Evolutionary conservation across 2,113 vertebrate species (phyloP).

Genomic region (Sialia sialis): DNA sequence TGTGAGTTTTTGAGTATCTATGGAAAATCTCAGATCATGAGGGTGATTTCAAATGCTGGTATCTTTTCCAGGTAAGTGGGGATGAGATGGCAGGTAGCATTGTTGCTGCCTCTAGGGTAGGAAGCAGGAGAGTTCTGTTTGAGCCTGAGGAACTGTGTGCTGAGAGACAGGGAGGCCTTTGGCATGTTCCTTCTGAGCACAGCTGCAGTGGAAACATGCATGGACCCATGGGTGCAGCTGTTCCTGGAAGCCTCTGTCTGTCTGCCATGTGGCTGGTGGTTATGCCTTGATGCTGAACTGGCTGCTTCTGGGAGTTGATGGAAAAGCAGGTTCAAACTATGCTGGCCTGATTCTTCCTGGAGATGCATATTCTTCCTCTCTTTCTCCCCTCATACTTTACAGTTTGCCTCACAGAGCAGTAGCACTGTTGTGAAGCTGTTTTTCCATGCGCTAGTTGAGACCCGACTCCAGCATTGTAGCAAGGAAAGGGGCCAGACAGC

Average conservation of each 20-base stretch:
- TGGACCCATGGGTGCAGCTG: neutral
- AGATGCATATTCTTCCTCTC: neutral
- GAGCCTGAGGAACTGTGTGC: neutral
- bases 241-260: neutral
- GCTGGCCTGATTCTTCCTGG: neutral
- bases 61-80: neutral
- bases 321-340: neutral
- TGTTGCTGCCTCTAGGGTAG: neutral
- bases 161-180: neutral
- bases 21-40: constrained; percentile 4
- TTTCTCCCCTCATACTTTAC: neutral
- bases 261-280: neutral
- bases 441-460: constrained; percentile 23
- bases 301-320: neutral
- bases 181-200: neutral
- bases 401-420: neutral
- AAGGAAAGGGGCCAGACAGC: constrained; percentile 41
- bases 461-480: neutral
- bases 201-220: neutral
- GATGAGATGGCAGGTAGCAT: neutral
- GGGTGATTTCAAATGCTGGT: neutral
- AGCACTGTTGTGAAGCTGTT: neutral
- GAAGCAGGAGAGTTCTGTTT: neutral
- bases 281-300: neutral
- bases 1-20: neutral